Conservation (phyloP, 2,888 invertebrate species). For the Thera britannica region DNA sequence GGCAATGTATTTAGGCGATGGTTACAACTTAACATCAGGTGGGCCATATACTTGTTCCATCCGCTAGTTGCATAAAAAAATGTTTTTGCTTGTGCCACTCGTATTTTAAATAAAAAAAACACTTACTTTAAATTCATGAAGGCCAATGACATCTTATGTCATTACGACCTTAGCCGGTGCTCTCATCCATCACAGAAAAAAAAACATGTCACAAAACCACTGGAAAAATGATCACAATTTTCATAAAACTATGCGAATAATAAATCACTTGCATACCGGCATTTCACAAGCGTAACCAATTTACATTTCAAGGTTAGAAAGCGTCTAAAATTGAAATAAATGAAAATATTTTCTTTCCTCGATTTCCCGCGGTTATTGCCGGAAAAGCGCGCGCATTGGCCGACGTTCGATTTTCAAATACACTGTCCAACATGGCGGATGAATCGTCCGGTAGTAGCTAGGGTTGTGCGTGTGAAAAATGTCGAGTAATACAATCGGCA, state of each 20-base stretch:
- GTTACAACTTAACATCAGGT: too few relatives aligned
- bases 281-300: slow-evolving; percentile 12
- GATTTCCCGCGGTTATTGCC: slow-evolving; percentile 55
- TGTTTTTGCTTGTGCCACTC: too few relatives aligned
- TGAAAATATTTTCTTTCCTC: slow-evolving; percentile 16
- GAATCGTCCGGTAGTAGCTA: slow-evolving; percentile 57
- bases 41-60: too few relatives aligned
- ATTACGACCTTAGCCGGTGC: slow-evolving; percentile 3
- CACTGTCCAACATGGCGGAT: slow-evolving; percentile 73
- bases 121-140: background rate
- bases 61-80: too few relatives aligned
- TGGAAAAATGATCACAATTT: slow-evolving; percentile 16
- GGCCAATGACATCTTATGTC: background rate
- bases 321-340: slow-evolving; percentile 12
- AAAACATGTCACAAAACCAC: slow-evolving; percentile 9
- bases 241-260: slow-evolving; percentile 13
- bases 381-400: slow-evolving; percentile 66
- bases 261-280: slow-evolving; percentile 10
- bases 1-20: too few relatives aligned
- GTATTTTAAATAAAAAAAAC: background rate
- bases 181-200: slow-evolving; percentile 27
- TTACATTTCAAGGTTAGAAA: slow-evolving; percentile 13
- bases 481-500: slow-evolving; percentile 41
- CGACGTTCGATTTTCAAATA: slow-evolving; percentile 78
- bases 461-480: slow-evolving; percentile 53